Conservation (phyloP, 1,140 invertebrate genomes). For the Oreohelix idahoensis region DNA sequence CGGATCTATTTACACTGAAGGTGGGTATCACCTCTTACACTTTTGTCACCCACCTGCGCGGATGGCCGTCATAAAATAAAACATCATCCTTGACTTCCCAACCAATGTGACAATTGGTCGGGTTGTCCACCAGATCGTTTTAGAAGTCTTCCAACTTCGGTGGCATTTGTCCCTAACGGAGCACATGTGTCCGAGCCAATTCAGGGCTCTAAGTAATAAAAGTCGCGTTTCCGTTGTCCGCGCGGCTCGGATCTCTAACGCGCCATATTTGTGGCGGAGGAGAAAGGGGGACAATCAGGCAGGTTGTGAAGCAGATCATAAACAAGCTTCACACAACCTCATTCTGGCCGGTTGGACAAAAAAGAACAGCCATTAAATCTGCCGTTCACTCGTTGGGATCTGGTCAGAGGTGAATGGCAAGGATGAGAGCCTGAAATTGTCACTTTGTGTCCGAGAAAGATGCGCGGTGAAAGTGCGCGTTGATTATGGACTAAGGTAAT, state of each 20-base stretch:
- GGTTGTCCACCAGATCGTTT: background rate
- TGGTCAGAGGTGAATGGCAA: background rate
- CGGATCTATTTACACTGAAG: too few relatives aligned
- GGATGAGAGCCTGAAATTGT: constrained; percentile 20
- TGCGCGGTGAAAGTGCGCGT: background rate
- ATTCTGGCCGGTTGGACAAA: background rate
- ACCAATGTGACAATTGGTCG: background rate
- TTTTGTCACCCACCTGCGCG: background rate
- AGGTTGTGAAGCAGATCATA: background rate
- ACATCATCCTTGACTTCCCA: background rate
- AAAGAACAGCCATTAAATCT: constrained; percentile 13
- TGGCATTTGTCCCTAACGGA: background rate
- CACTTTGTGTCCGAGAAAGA: background rate
- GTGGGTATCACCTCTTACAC: too few relatives aligned
- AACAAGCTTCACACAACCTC: constrained; percentile 30
- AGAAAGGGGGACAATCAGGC: constrained; percentile 17
- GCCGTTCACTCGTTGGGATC: background rate
- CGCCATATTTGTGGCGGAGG: background rate
- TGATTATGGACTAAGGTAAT: background rate
- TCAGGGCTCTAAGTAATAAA: background rate
- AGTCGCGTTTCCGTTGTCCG: constrained; percentile 1
- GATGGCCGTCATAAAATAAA: background rate
- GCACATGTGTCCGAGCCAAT: background rate
- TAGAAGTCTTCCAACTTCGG: background rate
- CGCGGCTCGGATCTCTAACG: background rate